Evolutionary conservation across 2,888 invertebrate species (phyloP).

Genomic region (Hirtodrosophila alboralis): DNA sequence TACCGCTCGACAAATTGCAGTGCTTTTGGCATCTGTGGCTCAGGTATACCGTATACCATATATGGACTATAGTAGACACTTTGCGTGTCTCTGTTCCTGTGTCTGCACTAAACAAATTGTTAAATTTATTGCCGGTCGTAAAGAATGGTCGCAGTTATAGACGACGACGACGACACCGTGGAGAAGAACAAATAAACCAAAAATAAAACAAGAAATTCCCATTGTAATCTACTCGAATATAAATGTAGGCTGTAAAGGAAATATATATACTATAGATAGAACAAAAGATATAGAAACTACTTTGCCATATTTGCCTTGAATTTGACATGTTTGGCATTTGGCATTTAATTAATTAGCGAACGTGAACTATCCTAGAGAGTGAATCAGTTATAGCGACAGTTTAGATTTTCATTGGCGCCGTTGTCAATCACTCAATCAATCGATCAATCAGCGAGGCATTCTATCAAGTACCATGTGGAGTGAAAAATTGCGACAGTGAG

Average conservation of each 20-base stretch:
- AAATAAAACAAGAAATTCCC: constrained; percentile 52
- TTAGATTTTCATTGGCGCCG: constrained; percentile 69
- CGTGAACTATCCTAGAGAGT: constrained; percentile 55
- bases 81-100: constrained; percentile 60
- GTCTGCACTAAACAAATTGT: constrained; percentile 81
- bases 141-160: constrained; percentile 77
- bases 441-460: constrained; percentile 71
- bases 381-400: constrained; percentile 35
- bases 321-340: constrained; percentile 57
- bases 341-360: constrained; percentile 74
- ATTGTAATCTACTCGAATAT: constrained; percentile 61
- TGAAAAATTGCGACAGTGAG: constrained; percentile 66
- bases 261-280: no score
- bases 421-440: constrained; percentile 76
- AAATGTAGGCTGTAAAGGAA: constrained; percentile 12
- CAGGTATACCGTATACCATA: constrained; percentile 63
- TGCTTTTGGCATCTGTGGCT: constrained; percentile 74
- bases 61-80: constrained; percentile 72
- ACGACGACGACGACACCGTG: constrained; percentile 27
- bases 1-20: constrained; percentile 77
- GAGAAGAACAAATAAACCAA: constrained; percentile 36
- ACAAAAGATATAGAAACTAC: constrained; percentile 5
- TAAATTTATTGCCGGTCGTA: constrained; percentile 81
- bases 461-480: constrained; percentile 65
- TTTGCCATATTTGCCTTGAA: constrained; percentile 51